Conservation (phyloP, 2,888 invertebrate species). For the Hirudinaria manillensis region DNA sequence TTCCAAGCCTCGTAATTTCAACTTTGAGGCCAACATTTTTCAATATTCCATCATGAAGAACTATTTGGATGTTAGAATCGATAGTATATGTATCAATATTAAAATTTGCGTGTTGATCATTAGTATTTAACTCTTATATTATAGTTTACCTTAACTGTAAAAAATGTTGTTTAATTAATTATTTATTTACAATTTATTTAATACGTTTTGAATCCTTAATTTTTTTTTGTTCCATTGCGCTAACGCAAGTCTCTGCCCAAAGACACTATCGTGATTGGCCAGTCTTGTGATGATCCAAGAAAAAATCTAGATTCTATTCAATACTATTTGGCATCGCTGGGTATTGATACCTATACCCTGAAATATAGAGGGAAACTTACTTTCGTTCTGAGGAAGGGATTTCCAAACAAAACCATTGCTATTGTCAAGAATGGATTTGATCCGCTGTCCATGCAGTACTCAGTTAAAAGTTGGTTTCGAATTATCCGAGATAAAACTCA, state of each 20-base stretch:
- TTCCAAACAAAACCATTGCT: neutral
- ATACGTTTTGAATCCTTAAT: neutral
- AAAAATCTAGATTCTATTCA: neutral
- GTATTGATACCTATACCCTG: neutral
- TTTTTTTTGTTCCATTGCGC: neutral
- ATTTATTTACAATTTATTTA: neutral
- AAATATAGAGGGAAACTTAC: neutral
- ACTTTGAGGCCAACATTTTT: too few relatives aligned
- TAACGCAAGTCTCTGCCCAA: neutral
- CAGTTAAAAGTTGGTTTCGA: neutral
- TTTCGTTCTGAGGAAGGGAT: constrained; percentile 3
- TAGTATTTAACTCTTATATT: too few relatives aligned
- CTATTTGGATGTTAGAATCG: too few relatives aligned
- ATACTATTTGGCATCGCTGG: constrained; percentile 2
- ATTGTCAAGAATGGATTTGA: neutral
- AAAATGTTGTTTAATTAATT: neutral
- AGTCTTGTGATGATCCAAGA: neutral
- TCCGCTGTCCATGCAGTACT: neutral
- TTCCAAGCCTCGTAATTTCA: too few relatives aligned
- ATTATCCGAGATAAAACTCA: too few relatives aligned
- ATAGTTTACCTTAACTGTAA: too few relatives aligned
- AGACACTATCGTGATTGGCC: neutral
- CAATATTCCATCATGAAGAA: too few relatives aligned
- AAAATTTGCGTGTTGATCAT: too few relatives aligned
- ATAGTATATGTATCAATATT: too few relatives aligned